Evolutionary conservation across 2,888 invertebrate species (phyloP).

Genomic region (Epinotia demarniana): DNA sequence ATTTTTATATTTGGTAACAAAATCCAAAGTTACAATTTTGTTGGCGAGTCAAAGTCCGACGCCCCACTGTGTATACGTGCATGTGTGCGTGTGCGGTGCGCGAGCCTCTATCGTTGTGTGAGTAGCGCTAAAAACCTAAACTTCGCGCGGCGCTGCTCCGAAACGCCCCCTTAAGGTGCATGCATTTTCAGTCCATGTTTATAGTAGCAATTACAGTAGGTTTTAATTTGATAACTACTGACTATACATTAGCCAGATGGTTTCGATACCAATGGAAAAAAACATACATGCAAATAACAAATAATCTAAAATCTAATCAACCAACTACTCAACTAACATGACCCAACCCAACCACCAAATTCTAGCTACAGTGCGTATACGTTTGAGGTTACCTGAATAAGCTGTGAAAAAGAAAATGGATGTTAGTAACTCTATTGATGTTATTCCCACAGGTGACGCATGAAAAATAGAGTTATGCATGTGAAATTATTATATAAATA

Average conservation of each 20-base stretch:
- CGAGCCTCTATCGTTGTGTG: too few species aligned
- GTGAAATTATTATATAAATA: too few species aligned
- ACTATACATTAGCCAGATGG: not conserved
- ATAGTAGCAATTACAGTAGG: not conserved
- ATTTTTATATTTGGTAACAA: too few species aligned
- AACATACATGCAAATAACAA: not conserved
- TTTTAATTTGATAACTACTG: not conserved
- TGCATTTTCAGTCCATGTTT: not conserved
- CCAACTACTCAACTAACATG: not conserved
- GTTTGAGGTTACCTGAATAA: constrained; percentile 57
- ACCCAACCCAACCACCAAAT: constrained; percentile 13
- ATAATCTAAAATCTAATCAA: not conserved
- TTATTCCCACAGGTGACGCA: not conserved
- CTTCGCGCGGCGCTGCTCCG: too few species aligned
- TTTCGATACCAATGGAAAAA: not conserved
- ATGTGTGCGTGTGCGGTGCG: too few species aligned
- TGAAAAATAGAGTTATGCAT: too few species aligned
- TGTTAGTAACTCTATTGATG: constrained; percentile 25
- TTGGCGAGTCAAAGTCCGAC: too few species aligned
- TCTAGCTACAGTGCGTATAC: constrained; percentile 36
- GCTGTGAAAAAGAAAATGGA: constrained; percentile 57
- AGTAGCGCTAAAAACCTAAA: too few species aligned
- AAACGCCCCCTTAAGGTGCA: not conserved
- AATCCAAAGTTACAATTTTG: too few species aligned
- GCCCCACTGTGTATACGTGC: too few species aligned